Evolutionary conservation across 2,888 invertebrate species (phyloP), one percentile per base, ranked within the genome.

Genomic region (Argyra leucocephala): DNA sequence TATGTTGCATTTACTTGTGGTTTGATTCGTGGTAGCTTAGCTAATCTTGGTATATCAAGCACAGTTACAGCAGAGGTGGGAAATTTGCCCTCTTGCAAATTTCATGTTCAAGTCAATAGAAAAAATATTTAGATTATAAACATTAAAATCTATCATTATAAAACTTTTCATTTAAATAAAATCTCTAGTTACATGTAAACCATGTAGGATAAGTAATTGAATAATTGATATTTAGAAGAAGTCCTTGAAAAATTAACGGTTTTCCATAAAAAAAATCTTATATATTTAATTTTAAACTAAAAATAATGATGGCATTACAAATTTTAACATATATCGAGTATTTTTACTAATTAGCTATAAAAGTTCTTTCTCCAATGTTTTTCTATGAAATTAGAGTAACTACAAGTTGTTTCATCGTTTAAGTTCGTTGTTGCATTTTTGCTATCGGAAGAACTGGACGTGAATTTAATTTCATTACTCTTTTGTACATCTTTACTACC

Each of bases 1-100:
- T 91, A 89, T 82, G 87, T 97, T 65, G 93, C 96, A 2, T 96
- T 96, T 76, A 96, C 98, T 0, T 97, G 97, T 81, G 98, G 98
- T 5, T 82, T 98, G 70, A 88, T 99, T 64, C 84, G 98, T 75
- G 99, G 98, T 48, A 95, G 96, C 62, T 82, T 99, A 68, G 92
- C 95, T 22, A 97, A 97, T 82, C 84, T 99, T 68, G 96, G 96
- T 67, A 90, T 96, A 69, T 89, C 89, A 73, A 93, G 94, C 77
- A 88, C 95, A 64, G 97, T 99, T 1, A 97, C 96, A 21, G 96
- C 96, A 5, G 96, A 97, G 82, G 90, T 96, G 18, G 89, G 91
- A 73, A 84, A 88, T 62, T 90, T 97, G 87, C 96, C 97, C 24
- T 90, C 89, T 6, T 93, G 93, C 79, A 92, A 93, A 83, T 94